Evolutionary conservation across 2,113 vertebrate species (phyloP), one percentile per base, ranked within the genome.

Genomic region (Probosciger aterrimus): DNA sequence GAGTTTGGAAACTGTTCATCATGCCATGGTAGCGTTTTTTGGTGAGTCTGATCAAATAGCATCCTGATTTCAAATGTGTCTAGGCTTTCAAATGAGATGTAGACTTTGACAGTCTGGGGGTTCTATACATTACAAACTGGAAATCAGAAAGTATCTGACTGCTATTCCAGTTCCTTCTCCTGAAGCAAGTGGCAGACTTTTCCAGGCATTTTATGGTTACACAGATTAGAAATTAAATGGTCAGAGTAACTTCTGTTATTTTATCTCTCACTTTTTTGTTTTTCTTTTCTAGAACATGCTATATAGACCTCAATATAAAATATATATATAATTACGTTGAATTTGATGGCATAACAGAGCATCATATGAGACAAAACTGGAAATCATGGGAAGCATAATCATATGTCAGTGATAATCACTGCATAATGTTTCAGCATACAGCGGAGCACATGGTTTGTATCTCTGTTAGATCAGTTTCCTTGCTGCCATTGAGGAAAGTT

Each of bases 391-490:
- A 75, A 68, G 44, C 0, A 0, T n/a, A 77, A 47, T 47, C 25
- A 43, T 22, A 57, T 3, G 24, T 4, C 57, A 80, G 27, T 24
- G n/a, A 55, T 4, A 76, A 53, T 18, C 41, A 49, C 18, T 50
- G 46, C 9, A 14, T 69, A 47, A 69, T n/a, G 4, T 82, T 95
- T 73, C 52, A 57, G 18, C 0, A 14, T 37, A 82, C 75, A 77
- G 82, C 37, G 85, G 62, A 95, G 77, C 87, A 74, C 52, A 93
- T 47, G 57, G 37, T 93, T 88, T 79, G 27, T 88, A 57, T 30
- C 67, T 76, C 68, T 78, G n/a, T 30, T 53, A 79, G 33, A 87
- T 57, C 28, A 16, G 28, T 41, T 92, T 89, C 47, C 35, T 41
- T 76, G 28, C 19, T 91, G 27, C 22, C 59, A 9, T 4, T 37